Percentiles rank a stretch among this genome's conserved stretches.
phyloP scores from a whole-genome alignment of 1,140 invertebrate species.

The Drosophila mojavensis region DNA sequence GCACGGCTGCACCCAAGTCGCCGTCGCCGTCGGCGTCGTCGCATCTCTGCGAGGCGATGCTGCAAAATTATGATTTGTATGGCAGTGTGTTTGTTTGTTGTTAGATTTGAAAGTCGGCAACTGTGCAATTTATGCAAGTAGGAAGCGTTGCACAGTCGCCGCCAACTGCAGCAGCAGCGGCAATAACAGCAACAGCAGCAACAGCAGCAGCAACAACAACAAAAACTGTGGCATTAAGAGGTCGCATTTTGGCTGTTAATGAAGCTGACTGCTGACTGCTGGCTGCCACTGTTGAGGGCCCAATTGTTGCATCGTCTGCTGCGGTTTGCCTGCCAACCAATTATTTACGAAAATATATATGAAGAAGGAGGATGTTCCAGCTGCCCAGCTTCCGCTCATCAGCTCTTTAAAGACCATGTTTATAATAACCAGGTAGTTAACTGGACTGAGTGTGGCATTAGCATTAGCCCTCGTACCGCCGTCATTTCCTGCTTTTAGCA shows the following conservation, averaged over 20 bases:
- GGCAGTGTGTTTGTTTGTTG: constrained; percentile 64
- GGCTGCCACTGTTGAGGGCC: constrained; percentile 18
- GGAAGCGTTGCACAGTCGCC: constrained; percentile 36
- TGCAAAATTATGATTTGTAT: constrained; percentile 72
- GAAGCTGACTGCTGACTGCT: constrained; percentile 15
- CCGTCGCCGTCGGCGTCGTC: background rate
- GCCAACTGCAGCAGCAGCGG: constrained; percentile 1
- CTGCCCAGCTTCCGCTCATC: constrained; percentile 31
- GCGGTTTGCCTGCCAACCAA: constrained; percentile 64
- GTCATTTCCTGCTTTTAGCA: background rate
- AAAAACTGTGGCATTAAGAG: constrained; percentile 14
- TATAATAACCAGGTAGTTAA: constrained; percentile 3
- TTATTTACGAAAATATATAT: constrained; percentile 54
- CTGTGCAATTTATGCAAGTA: constrained; percentile 73
- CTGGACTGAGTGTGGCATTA: background rate
- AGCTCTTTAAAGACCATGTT: constrained; percentile 10
- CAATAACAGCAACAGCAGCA: constrained; percentile 15
- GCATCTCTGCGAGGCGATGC: constrained; percentile 12
- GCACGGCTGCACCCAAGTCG: constrained; percentile 28
- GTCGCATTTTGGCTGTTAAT: constrained; percentile 49
- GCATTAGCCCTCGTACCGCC: background rate
- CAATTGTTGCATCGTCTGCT: constrained; percentile 59
- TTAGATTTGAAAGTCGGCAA: constrained; percentile 41
- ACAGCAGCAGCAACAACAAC: constrained; percentile 7
- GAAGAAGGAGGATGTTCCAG: constrained; percentile 2